These are phyloP conservation scores for Drosophila arizonae DNA, from an alignment of 1,140 invertebrate genomes.

Conservation along the genomic window DNA sequence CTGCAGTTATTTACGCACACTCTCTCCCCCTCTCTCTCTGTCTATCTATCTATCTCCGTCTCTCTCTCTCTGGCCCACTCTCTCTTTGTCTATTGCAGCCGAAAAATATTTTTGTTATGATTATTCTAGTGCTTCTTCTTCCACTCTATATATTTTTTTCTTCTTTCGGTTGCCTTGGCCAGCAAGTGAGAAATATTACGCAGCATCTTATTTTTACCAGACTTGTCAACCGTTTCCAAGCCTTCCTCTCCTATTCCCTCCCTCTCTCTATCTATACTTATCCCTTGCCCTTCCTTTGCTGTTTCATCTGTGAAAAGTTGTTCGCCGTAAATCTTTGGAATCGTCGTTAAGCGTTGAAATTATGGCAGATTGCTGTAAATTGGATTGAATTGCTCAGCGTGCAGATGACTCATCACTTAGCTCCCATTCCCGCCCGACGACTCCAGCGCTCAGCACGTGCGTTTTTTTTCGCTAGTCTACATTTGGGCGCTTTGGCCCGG, in stretches of 20 bases:
- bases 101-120: constrained; percentile 68
- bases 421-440: too few species aligned
- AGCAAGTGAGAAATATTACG: constrained; percentile 44
- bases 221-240: constrained; percentile 12
- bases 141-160: neutral
- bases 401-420: constrained; percentile 37
- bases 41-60: too few species aligned
- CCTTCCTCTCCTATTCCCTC: neutral
- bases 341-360: constrained; percentile 49
- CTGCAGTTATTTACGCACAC: constrained; percentile 12
- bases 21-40: constrained; percentile 9
- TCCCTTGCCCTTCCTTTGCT: neutral
- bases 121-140: constrained; percentile 8
- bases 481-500: constrained; percentile 19
- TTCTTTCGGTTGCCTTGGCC: constrained; percentile 15
- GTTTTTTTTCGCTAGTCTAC: constrained; percentile 27
- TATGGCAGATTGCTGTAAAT: constrained; percentile 50
- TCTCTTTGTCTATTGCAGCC: constrained; percentile 35
- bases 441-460: neutral
- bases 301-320: constrained; percentile 40
- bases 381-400: constrained; percentile 44
- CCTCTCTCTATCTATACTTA: too few species aligned
- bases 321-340: constrained; percentile 46
- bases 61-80: neutral
- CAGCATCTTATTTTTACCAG: constrained; percentile 47